These are phyloP conservation scores for Acronicta alni DNA, from an alignment of 2,888 invertebrate genomes.

Conservation along the genomic window DNA sequence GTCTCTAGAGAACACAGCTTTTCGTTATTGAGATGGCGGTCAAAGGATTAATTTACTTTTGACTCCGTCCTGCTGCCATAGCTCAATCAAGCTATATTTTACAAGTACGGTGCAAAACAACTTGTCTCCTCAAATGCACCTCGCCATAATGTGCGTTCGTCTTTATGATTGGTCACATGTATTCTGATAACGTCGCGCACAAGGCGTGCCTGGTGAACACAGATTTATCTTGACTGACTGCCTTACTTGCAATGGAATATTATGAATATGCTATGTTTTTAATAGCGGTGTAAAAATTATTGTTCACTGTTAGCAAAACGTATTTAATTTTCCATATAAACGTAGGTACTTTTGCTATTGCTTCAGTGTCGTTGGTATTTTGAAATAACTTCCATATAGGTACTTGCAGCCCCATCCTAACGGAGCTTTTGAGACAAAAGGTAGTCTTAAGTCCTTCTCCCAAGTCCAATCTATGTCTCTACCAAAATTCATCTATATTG, in stretches of 20 bases:
- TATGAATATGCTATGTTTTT: constrained; percentile 29
- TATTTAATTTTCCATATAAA: constrained; percentile 25
- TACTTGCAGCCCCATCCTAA: too few species aligned
- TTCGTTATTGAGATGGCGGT: too few species aligned
- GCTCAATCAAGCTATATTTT: too few species aligned
- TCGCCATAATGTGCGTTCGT: constrained; percentile 27
- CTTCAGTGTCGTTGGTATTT: too few species aligned
- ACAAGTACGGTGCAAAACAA: neutral
- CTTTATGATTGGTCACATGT: constrained; percentile 30
- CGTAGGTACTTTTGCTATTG: constrained; percentile 3
- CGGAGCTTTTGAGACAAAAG: too few species aligned
- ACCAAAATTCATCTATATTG: too few species aligned
- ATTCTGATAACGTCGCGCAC: constrained; percentile 43
- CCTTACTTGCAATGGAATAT: constrained; percentile 34
- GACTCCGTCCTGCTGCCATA: too few species aligned
- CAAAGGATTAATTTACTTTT: too few species aligned
- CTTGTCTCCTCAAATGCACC: constrained; percentile 8
- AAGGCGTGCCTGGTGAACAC: constrained; percentile 45
- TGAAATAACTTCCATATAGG: too few species aligned
- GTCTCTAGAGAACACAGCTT: too few species aligned
- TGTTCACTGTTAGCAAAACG: constrained; percentile 8
- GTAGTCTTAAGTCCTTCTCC: too few species aligned
- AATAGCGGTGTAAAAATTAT: constrained; percentile 40
- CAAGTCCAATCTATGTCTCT: too few species aligned
- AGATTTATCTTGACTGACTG: constrained; percentile 51